phyloP scores from a whole-genome alignment of 2,888 invertebrate genomes.

The Pristionchus arcanus region DNA sequence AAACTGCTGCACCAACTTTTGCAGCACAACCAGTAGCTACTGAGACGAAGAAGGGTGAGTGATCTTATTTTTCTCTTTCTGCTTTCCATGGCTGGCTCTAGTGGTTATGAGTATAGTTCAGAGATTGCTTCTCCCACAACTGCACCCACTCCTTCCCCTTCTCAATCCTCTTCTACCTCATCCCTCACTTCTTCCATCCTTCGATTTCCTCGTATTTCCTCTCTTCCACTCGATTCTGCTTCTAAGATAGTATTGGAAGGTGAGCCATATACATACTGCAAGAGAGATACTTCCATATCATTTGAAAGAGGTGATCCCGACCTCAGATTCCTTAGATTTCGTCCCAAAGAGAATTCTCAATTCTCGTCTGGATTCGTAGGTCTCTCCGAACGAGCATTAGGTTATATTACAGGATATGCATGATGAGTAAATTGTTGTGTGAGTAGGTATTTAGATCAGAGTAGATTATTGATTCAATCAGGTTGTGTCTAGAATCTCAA shows the following conservation, averaged over 20 bases:
- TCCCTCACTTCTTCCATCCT: constrained; percentile 34
- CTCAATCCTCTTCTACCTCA: background rate
- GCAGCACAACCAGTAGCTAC: background rate
- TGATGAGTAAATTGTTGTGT: background rate
- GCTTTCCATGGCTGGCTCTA: background rate
- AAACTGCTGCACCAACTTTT: background rate
- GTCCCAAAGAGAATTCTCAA: constrained; percentile 13
- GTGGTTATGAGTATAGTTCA: background rate
- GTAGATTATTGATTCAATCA: constrained; percentile 32
- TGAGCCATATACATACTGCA: constrained; percentile 55
- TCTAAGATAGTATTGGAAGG: constrained; percentile 64
- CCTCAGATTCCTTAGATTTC: constrained; percentile 16
- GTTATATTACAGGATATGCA: constrained; percentile 10
- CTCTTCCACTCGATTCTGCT: constrained; percentile 67
- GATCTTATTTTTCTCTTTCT: background rate
- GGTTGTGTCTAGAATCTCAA: constrained; percentile 8
- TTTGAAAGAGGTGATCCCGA: constrained; percentile 38
- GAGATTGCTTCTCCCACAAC: background rate
- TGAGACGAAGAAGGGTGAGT: constrained; percentile 26
- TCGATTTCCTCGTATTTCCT: constrained; percentile 62
- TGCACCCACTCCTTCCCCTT: background rate
- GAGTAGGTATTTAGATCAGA: background rate
- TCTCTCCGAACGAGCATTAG: constrained; percentile 26
- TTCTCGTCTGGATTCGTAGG: constrained; percentile 42
- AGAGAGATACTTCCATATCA: constrained; percentile 33